Percentiles rank a stretch among this genome's conserved stretches.
Conservation (phyloP, 2,797 vertebrate genomes). For the Gymnothorax javanicus region DNA sequence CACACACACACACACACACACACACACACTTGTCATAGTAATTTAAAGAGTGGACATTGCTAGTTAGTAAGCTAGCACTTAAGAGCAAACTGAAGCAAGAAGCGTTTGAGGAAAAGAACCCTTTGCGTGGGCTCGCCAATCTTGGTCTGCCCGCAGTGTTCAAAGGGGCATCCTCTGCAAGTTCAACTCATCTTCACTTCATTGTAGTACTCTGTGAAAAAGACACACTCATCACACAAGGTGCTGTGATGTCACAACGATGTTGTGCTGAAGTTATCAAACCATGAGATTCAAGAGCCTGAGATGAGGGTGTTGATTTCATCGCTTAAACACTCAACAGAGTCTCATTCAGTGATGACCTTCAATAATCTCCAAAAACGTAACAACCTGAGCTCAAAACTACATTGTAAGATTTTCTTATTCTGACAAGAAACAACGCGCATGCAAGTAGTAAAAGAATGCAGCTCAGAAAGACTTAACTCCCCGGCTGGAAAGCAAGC, state of each 20-base stretch:
- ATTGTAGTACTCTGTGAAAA: neutral
- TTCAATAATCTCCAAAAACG: neutral
- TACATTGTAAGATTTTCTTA: neutral
- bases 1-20: too few relatives aligned
- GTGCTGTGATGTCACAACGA: neutral
- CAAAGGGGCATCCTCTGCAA: neutral
- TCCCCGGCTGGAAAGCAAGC: neutral
- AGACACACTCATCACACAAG: neutral
- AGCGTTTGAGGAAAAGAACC: neutral
- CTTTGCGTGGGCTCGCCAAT: conserved; percentile 16
- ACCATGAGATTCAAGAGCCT: neutral
- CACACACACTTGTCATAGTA: too few relatives aligned
- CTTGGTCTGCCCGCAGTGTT: neutral
- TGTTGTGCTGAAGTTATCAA: neutral
- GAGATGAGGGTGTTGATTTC: too few relatives aligned
- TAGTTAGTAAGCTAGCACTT: conserved; percentile 14
- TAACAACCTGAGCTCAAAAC: too few relatives aligned
- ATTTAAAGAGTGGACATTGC: too few relatives aligned
- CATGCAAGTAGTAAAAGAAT: neutral
- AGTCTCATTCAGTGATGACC: neutral
- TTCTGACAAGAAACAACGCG: neutral
- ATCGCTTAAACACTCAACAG: neutral
- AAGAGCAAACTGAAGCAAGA: conserved; percentile 2
- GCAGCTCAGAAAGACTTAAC: neutral
- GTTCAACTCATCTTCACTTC: neutral